Conservation (phyloP, 2,888 invertebrate genomes). For the Beris morrisii region DNA sequence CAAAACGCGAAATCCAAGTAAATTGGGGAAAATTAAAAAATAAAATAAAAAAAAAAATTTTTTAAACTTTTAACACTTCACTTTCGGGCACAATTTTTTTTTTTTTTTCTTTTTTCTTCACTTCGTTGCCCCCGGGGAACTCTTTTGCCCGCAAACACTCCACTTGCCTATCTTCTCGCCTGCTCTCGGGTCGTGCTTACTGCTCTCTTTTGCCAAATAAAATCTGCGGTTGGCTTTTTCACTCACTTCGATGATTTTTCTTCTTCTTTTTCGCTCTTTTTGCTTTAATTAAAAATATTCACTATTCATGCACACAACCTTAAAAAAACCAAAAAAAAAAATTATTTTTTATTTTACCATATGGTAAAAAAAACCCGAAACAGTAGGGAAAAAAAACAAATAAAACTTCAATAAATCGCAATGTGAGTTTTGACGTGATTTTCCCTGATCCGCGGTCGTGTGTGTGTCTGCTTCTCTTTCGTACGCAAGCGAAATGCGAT, state of each 20-base stretch:
- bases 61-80: neutral
- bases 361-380: neutral
- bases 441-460: constrained; percentile 11
- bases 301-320: no score
- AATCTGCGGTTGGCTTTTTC: neutral
- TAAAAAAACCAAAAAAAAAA: no score
- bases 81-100: constrained; percentile 21
- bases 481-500: neutral
- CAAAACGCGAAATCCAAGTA: no score
- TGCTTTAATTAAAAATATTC: neutral
- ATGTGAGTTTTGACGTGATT: constrained; percentile 24
- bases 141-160: no score
- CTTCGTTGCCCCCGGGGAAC: neutral
- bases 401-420: neutral
- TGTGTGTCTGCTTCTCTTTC: neutral
- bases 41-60: constrained; percentile 11
- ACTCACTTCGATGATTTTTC: neutral
- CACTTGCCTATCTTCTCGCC: neutral
- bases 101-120: constrained; percentile 32
- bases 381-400: no score
- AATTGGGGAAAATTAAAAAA: constrained; percentile 6
- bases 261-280: neutral
- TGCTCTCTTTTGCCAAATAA: no score
- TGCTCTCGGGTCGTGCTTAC: neutral
- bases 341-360: no score